Evolutionary conservation across 1,140 invertebrate genomes (phyloP).

Genomic region (Ridgeia piscesae): DNA sequence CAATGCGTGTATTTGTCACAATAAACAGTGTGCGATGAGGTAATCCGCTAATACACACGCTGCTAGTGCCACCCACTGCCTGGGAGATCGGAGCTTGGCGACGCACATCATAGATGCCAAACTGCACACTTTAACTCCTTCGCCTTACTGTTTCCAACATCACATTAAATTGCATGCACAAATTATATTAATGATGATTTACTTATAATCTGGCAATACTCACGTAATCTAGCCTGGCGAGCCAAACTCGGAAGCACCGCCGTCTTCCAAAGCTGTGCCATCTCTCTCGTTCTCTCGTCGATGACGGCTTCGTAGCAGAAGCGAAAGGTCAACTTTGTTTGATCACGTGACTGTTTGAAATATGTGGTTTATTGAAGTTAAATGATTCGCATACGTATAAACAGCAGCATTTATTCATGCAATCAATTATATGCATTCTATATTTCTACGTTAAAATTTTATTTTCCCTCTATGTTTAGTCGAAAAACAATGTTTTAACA

Average conservation of each 20-base stretch:
- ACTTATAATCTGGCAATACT: background rate
- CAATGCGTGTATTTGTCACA: background rate
- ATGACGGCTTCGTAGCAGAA: background rate
- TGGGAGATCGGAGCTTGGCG: too few species aligned
- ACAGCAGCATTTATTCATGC: background rate
- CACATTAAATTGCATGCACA: background rate
- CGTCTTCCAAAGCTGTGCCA: background rate
- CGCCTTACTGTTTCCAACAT: background rate
- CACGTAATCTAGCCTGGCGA: background rate
- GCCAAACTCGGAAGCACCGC: background rate
- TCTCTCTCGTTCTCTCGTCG: background rate
- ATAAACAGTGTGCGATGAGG: background rate
- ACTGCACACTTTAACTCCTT: background rate
- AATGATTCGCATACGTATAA: background rate
- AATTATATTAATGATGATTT: background rate
- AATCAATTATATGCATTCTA: background rate
- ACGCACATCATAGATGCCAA: background rate
- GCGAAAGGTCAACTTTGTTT: constrained; percentile 1
- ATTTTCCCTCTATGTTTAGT: background rate
- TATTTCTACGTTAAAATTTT: background rate
- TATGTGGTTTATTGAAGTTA: background rate
- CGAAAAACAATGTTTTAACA: background rate
- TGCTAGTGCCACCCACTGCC: background rate
- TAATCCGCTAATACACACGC: background rate
- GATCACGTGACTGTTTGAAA: background rate